Conservation (phyloP, 2,888 invertebrate genomes). For the Herminia tarsipennalis region DNA sequence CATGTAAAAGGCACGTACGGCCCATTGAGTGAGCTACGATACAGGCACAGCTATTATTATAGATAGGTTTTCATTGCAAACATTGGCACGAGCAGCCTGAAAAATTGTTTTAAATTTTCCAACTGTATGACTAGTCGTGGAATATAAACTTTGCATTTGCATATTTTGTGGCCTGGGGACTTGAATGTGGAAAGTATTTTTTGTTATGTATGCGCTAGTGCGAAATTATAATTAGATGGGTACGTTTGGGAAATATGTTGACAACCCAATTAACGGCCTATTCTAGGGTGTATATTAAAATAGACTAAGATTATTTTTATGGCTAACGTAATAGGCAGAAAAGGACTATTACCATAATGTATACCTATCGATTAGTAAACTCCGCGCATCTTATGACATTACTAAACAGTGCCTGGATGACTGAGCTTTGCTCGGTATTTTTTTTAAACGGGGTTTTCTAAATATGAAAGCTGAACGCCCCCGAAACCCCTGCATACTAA, state of each 20-base stretch:
- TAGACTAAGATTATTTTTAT: too few species aligned
- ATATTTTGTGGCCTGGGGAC: slow-evolving; percentile 42
- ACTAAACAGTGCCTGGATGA: too few species aligned
- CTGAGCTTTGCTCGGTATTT: too few species aligned
- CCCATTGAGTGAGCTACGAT: not conserved
- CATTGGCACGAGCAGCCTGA: slow-evolving; percentile 60
- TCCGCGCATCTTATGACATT: too few species aligned
- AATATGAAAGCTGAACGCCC: too few species aligned
- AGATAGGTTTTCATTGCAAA: slow-evolving; percentile 52
- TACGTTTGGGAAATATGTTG: not conserved
- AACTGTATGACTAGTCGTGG: slow-evolving; percentile 16
- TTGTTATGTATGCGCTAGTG: slow-evolving; percentile 19
- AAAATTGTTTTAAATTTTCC: slow-evolving; percentile 66
- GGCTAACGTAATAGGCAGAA: too few species aligned
- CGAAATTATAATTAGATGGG: not conserved
- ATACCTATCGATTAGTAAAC: too few species aligned
- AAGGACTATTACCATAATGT: too few species aligned
- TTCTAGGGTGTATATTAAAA: too few species aligned
- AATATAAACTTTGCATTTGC: slow-evolving; percentile 45
- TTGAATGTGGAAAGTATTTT: slow-evolving; percentile 29
- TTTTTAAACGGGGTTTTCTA: too few species aligned
- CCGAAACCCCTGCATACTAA: too few species aligned
- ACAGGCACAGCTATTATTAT: not conserved
- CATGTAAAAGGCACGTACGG: slow-evolving; percentile 48
- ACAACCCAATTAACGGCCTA: too few species aligned